Evolutionary conservation across 2,113 vertebrate genomes (phyloP).

Genomic region (Carassius auratus): DNA sequence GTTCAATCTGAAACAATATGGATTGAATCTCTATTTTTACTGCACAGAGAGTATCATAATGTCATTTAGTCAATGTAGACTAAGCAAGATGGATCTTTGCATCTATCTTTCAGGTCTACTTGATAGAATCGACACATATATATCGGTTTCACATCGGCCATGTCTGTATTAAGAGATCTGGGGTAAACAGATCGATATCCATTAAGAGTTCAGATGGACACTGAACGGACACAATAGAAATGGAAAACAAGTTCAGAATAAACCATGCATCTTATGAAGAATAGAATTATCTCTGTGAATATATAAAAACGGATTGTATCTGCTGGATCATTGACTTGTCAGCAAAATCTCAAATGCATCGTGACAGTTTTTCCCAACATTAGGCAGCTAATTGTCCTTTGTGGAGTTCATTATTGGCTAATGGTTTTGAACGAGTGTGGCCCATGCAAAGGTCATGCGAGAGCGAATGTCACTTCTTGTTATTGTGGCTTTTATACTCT

Average conservation of each 20-base stretch:
- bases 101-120: conserved; percentile 64
- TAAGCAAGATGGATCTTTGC: conserved; percentile 74
- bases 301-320: not conserved
- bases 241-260: conserved; percentile 26
- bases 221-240: conserved; percentile 58
- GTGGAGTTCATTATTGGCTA: conserved; percentile 74
- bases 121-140: conserved; percentile 74
- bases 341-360: conserved; percentile 65
- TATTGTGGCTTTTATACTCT: conserved; percentile 27
- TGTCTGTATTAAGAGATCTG: conserved; percentile 70
- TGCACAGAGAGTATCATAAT: conserved; percentile 62
- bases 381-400: conserved; percentile 76
- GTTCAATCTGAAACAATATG: conserved; percentile 1
- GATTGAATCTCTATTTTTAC: conserved; percentile 58
- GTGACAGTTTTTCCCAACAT: conserved; percentile 71
- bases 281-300: not conserved
- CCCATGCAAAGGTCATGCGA: conserved; percentile 71
- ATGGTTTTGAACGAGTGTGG: conserved; percentile 67
- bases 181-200: conserved; percentile 73
- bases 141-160: conserved; percentile 69
- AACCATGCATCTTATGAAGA: not conserved
- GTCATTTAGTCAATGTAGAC: conserved; percentile 64
- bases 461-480: not conserved
- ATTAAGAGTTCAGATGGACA: conserved; percentile 67
- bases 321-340: conserved; percentile 62